phyloP scores from a whole-genome alignment of 2,797 vertebrate species.

The Lithobates sylvaticus region DNA sequence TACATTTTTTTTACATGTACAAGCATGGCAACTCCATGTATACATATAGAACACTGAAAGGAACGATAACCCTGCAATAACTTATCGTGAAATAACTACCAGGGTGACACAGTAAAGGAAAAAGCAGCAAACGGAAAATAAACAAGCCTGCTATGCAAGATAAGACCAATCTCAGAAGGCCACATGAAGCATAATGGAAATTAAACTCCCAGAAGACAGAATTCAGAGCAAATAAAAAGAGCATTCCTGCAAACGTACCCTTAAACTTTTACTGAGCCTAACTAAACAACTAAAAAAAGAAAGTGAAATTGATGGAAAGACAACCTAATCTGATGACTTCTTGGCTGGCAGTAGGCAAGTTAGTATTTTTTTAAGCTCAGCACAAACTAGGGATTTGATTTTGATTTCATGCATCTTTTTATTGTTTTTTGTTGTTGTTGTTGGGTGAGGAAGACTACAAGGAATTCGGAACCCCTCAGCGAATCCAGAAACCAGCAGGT shows the following conservation, averaged over 20 bases:
- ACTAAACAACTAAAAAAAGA: not conserved
- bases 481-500: too few relatives aligned
- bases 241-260: not conserved
- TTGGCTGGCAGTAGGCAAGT: too few relatives aligned
- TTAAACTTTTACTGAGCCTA: not conserved
- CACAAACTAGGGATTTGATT: too few relatives aligned
- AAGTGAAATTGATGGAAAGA: not conserved
- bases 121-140: constrained; percentile 8
- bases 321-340: not conserved
- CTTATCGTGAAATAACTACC: not conserved
- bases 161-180: constrained; percentile 23
- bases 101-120: not conserved
- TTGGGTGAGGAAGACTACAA: too few relatives aligned
- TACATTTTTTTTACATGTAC: not conserved
- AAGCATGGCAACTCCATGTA: not conserved
- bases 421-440: too few relatives aligned
- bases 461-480: too few relatives aligned
- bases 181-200: constrained; percentile 4
- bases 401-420: too few relatives aligned
- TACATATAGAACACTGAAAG: not conserved
- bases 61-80: not conserved
- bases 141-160: constrained; percentile 10
- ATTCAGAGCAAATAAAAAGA: not conserved
- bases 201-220: not conserved
- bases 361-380: too few relatives aligned